phyloP scores from a whole-genome alignment of 2,888 invertebrate species.

The Mesorhabditis spiculigera region DNA sequence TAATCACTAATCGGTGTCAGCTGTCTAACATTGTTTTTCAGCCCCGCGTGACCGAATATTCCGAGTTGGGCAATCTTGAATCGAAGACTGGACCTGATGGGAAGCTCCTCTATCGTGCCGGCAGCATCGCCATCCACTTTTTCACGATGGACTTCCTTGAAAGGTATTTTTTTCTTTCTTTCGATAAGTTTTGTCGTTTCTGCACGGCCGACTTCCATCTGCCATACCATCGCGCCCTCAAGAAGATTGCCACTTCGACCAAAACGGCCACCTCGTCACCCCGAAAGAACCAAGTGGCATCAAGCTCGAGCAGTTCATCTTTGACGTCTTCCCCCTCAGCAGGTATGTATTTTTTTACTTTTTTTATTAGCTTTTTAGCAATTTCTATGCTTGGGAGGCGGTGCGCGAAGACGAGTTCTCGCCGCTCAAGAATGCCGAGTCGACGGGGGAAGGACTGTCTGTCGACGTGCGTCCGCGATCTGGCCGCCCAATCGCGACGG shows the following conservation, averaged over 20 bases:
- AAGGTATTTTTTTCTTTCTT: constrained; percentile 33
- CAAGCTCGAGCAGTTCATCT: constrained; percentile 98
- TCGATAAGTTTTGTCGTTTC: constrained; percentile 18
- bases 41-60: constrained; percentile 80
- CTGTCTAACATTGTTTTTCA: not conserved
- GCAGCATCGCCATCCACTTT: constrained; percentile 97
- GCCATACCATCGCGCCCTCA: constrained; percentile 89
- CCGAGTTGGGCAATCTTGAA: constrained; percentile 86
- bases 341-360: constrained; percentile 63
- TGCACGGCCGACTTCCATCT: constrained; percentile 70
- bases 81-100: constrained; percentile 61
- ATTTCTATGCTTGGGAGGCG: constrained; percentile 83
- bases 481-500: constrained; percentile 12
- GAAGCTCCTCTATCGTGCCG: constrained; percentile 82
- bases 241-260: constrained; percentile 87
- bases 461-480: constrained; percentile 66
- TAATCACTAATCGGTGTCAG: not conserved
- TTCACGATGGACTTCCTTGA: constrained; percentile 82
- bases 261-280: constrained; percentile 61
- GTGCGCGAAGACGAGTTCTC: constrained; percentile 91
- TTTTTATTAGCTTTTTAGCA: constrained; percentile 59
- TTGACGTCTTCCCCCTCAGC: constrained; percentile 93
- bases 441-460: constrained; percentile 75
- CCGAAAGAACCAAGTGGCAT: constrained; percentile 87
- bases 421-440: constrained; percentile 88